phyloP scores from a whole-genome alignment of 2,888 invertebrate species.

The Cremastobaeus sp. region DNA sequence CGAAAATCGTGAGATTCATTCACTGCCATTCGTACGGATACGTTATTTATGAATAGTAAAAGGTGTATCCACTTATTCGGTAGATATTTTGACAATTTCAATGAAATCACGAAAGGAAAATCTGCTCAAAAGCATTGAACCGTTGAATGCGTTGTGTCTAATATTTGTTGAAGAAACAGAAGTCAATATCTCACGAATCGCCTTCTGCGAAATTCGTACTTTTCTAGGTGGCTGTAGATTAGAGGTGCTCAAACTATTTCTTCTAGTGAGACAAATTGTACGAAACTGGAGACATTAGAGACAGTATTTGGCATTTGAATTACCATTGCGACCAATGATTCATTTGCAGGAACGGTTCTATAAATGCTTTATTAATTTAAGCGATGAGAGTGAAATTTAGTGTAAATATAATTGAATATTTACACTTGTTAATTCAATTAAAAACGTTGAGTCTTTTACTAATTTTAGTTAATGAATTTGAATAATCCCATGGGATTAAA shows the following conservation, averaged over 20 bases:
- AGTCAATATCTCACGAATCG: slow-evolving; percentile 37
- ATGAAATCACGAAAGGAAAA: too few species aligned
- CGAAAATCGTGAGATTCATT: slow-evolving; percentile 48
- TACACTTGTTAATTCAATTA: too few species aligned
- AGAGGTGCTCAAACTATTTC: slow-evolving; percentile 56
- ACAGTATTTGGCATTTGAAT: slow-evolving; percentile 2
- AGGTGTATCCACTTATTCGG: too few species aligned
- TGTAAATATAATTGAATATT: too few species aligned
- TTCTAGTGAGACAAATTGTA: slow-evolving; percentile 42
- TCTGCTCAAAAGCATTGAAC: slow-evolving; percentile 59
- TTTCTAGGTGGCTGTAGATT: slow-evolving; percentile 54
- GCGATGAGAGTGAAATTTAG: too few species aligned
- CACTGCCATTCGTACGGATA: slow-evolving; percentile 58
- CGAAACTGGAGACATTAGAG: slow-evolving; percentile 24
- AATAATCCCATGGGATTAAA: too few species aligned
- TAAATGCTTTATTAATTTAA: slow-evolving; percentile 10
- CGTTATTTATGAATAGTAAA: slow-evolving; percentile 28
- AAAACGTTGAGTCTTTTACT: too few species aligned
- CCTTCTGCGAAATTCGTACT: slow-evolving; percentile 55
- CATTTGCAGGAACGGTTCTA: slow-evolving; percentile 38
- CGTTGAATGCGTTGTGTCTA: slow-evolving; percentile 42
- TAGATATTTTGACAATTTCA: too few species aligned
- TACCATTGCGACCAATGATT: slow-evolving; percentile 21
- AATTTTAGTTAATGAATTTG: too few species aligned
- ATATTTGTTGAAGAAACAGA: slow-evolving; percentile 36